phyloP scores from a whole-genome alignment of 2,888 invertebrate species.

The Tupiocoris notatus region DNA sequence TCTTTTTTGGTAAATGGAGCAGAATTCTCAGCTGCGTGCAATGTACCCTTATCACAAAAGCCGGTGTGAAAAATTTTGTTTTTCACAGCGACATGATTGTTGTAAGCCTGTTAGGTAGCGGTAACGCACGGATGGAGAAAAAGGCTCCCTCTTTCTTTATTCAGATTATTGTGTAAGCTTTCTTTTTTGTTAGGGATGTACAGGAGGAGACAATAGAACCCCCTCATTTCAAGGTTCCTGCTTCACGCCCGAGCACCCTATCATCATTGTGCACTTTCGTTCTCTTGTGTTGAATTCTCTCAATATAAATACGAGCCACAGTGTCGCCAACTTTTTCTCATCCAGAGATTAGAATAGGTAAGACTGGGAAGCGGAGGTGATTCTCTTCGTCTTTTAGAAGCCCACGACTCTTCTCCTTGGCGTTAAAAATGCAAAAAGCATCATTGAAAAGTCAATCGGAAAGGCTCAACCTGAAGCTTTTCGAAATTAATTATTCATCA shows the following conservation, averaged over 20 bases:
- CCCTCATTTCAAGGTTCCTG: not conserved
- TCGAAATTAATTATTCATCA: conserved; percentile 36
- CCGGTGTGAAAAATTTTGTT: not conserved
- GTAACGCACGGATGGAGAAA: too few species aligned
- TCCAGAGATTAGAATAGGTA: not conserved
- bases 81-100: not conserved
- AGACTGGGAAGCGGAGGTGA: not conserved
- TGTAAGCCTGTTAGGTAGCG: not conserved
- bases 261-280: conserved; percentile 3
- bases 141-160: not conserved
- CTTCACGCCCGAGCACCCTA: conserved; percentile 12
- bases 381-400: not conserved
- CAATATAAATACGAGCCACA: conserved; percentile 4
- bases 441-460: conserved; percentile 41
- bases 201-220: not conserved
- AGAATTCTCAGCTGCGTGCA: too few species aligned
- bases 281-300: not conserved
- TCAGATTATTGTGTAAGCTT: not conserved
- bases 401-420: not conserved
- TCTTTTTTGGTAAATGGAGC: too few species aligned
- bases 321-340: not conserved
- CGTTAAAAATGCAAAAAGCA: conserved; percentile 38
- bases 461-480: conserved; percentile 25
- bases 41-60: not conserved
- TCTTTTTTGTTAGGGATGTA: not conserved